Percentiles rank a stretch among this genome's conserved stretches.
Evolutionary conservation across 2,113 vertebrate genomes (phyloP).

Genomic region (Pangasianodon gigas): DNA sequence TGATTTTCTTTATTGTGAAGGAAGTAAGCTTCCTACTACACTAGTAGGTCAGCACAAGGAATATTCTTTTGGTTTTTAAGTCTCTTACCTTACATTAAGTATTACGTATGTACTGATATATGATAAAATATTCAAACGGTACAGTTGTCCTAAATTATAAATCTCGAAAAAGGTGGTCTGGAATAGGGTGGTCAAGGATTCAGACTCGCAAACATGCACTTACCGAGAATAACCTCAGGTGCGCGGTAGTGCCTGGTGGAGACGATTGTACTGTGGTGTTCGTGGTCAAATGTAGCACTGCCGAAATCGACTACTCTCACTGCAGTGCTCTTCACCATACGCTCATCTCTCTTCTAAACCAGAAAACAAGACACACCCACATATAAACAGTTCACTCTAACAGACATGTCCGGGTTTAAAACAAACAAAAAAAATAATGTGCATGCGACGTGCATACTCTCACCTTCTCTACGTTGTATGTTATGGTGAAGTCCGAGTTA

Average conservation of each 20-base stretch:
- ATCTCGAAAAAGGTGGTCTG: neutral
- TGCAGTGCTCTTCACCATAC: constrained; percentile 83
- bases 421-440: neutral
- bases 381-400: neutral
- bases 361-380: constrained; percentile 4
- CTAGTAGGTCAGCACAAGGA: neutral
- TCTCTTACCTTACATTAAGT: neutral
- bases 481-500: constrained; percentile 87
- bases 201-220: constrained; percentile 39
- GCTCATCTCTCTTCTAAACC: constrained; percentile 86
- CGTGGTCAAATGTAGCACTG: constrained; percentile 94
- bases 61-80: neutral
- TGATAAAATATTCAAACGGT: neutral
- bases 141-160: neutral
- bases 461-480: constrained; percentile 94
- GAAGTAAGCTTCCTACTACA: neutral
- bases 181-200: neutral
- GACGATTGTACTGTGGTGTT: constrained; percentile 91
- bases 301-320: constrained; percentile 94
- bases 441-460: constrained; percentile 19
- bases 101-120: neutral
- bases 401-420: neutral
- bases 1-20: neutral
- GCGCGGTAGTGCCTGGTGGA: constrained; percentile 95
- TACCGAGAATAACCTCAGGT: constrained; percentile 94